Evolutionary conservation across 2,888 invertebrate species (phyloP).

Genomic region (Psococerastis gibbosa): DNA sequence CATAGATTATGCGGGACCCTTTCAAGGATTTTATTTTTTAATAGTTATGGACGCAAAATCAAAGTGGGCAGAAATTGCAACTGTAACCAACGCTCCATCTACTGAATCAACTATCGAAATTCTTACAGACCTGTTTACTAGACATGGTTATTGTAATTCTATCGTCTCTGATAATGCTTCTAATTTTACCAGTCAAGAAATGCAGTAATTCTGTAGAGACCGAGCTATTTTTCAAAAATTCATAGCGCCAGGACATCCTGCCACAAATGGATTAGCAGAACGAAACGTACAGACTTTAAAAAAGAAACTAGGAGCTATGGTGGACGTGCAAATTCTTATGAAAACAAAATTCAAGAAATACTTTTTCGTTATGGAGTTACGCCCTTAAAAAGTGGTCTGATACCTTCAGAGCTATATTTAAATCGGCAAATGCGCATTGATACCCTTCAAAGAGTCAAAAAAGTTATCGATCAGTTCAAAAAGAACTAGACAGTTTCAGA

Average conservation of each 20-base stretch:
- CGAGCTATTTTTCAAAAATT: slow-evolving; percentile 17
- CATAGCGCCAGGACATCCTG: slow-evolving; percentile 16
- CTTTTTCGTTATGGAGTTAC: slow-evolving; percentile 15
- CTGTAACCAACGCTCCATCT: no score
- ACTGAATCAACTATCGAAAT: slow-evolving; percentile 15
- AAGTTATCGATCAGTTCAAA: no score
- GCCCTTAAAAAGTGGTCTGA: no score
- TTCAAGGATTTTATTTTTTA: no score
- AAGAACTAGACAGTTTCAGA: no score
- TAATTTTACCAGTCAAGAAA: slow-evolving; percentile 17
- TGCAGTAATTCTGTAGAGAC: slow-evolving; percentile 16
- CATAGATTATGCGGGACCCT: slow-evolving; percentile 19
- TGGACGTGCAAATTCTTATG: neutral
- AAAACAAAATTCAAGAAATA: slow-evolving; percentile 14
- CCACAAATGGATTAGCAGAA: no score
- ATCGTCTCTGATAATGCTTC: slow-evolving; percentile 19
- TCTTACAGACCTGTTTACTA: slow-evolving; percentile 17
- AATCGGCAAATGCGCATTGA: neutral
- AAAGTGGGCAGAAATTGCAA: slow-evolving; percentile 21
- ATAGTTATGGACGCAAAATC: no score
- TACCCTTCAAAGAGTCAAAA: no score
- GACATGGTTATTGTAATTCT: slow-evolving; percentile 17
- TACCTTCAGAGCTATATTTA: no score
- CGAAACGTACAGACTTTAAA: slow-evolving; percentile 16
- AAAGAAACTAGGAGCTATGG: slow-evolving; percentile 8